These are phyloP conservation scores for Puma concolor DNA, from an alignment of 2,113 vertebrate genomes.

Conservation along the genomic window DNA sequence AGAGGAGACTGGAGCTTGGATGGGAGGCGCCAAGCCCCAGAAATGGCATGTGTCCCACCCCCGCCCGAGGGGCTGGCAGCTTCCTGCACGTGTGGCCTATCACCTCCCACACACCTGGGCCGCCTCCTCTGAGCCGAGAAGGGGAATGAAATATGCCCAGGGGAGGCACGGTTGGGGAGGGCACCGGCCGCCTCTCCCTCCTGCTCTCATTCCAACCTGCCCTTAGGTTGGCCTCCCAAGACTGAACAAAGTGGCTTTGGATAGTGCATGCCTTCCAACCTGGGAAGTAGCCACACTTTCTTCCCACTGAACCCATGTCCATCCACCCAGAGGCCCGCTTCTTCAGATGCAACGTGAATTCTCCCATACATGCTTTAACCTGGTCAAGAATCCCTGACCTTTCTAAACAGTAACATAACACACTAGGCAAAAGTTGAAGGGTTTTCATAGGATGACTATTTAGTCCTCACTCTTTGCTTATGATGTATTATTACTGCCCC, in stretches of 20 bases:
- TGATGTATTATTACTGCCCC: background rate
- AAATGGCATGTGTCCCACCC: background rate
- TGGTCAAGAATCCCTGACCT: background rate
- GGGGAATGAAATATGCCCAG: background rate
- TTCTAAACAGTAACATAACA: background rate
- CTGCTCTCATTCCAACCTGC: background rate
- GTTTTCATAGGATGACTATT: background rate
- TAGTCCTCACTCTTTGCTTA: background rate
- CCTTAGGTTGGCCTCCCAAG: background rate
- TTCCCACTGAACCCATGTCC: background rate
- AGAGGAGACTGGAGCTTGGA: background rate
- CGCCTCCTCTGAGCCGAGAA: background rate
- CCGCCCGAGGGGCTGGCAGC: background rate
- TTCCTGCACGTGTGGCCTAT: background rate
- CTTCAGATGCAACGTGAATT: background rate
- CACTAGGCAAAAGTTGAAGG: background rate
- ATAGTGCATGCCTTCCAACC: background rate
- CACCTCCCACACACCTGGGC: background rate
- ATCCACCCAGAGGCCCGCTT: background rate
- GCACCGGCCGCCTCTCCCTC: background rate
- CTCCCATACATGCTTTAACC: background rate
- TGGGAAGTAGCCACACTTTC: background rate
- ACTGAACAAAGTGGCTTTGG: background rate
- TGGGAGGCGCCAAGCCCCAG: background rate
- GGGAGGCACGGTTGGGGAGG: background rate